Evolutionary conservation across 2,113 vertebrate genomes (phyloP), one percentile per base, ranked within the genome.

Genomic region (Tapirus terrestris): DNA sequence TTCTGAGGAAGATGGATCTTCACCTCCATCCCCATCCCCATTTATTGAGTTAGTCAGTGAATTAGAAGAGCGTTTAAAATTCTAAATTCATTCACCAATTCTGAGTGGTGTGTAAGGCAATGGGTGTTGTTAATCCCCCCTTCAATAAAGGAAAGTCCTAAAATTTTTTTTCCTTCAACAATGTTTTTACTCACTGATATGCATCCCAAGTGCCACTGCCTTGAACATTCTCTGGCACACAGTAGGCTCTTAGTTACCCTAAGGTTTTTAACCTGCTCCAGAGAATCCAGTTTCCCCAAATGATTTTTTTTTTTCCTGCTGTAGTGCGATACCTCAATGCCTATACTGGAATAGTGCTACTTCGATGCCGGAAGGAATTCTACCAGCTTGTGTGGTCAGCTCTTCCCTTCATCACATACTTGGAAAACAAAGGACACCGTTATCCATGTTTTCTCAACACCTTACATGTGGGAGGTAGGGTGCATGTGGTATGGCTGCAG

Each of bases 291-390:
- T 72, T 72, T 58, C 51, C 85, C 20, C n/a, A 72, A 94, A 23
- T 39, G 29, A 20, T 3, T 5, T 0, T 60, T 17, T n/a, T 91
- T 13, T 0, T 14, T 93, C 86, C 83, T 95, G 8, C 65, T 60
- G 13, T 29, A 99, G 99, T 99, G 97, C 99, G 99, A 96, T 99
- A 99, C 96, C 98, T 99, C 95, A 99, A 99, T 65, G 99, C 99
- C 53, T 99, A 99, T 76, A 99, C 99, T 9, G 99, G 99, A 83
- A 98, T 99, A 27, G 99, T 99, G 85, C 98, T 99, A 2, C 98
- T 99, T 89, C 99, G 99, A 14, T 99, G 99, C 97, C 99, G 99
- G 56, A 99, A 99, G 97, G 99, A 98, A 1, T 99, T 98, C 89
- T 99, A 99, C 97, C 98, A 97, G 60, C 98, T 99, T 29, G 98